These are phyloP conservation scores for Venustaconcha ellipsiformis DNA, from an alignment of 1,140 invertebrate genomes.

Conservation along the genomic window DNA sequence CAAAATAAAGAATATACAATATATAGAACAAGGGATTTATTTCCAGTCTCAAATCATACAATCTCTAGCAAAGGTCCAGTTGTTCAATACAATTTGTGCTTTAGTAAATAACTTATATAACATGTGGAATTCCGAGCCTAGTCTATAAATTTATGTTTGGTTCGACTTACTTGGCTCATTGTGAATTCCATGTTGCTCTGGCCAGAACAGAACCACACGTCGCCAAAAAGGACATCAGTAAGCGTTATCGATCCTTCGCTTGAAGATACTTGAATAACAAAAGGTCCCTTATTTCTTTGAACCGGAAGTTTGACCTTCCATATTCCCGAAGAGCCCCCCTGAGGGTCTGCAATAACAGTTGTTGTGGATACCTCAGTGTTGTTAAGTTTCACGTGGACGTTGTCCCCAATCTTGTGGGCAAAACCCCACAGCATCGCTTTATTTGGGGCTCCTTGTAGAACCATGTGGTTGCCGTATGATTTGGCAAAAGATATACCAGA, in stretches of 20 bases:
- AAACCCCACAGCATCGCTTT: constrained; percentile 53
- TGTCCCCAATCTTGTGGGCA: constrained; percentile 4
- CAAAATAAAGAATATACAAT: too few relatives aligned
- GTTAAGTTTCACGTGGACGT: not conserved
- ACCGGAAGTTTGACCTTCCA: not conserved
- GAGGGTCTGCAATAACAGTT: not conserved
- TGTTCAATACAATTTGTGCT: too few relatives aligned
- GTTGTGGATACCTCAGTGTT: not conserved
- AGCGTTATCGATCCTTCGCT: constrained; percentile 30
- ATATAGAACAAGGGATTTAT: too few relatives aligned
- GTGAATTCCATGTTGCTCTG: constrained; percentile 66
- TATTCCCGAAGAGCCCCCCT: not conserved
- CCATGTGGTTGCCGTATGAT: constrained; percentile 54
- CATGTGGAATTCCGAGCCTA: too few relatives aligned
- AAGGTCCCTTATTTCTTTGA: constrained; percentile 19
- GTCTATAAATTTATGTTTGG: too few relatives aligned
- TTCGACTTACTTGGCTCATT: constrained; percentile 39
- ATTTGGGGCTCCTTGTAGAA: constrained; percentile 48
- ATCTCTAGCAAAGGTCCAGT: too few relatives aligned
- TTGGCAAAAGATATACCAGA: constrained; percentile 32
- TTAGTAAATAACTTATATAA: too few relatives aligned
- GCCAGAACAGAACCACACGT: constrained; percentile 66
- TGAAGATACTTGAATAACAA: constrained; percentile 29
- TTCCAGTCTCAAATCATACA: too few relatives aligned
- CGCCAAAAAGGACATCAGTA: constrained; percentile 62